These are phyloP conservation scores for Zaprionus africanus DNA, from an alignment of 1,140 invertebrate species.

Conservation along the genomic window DNA sequence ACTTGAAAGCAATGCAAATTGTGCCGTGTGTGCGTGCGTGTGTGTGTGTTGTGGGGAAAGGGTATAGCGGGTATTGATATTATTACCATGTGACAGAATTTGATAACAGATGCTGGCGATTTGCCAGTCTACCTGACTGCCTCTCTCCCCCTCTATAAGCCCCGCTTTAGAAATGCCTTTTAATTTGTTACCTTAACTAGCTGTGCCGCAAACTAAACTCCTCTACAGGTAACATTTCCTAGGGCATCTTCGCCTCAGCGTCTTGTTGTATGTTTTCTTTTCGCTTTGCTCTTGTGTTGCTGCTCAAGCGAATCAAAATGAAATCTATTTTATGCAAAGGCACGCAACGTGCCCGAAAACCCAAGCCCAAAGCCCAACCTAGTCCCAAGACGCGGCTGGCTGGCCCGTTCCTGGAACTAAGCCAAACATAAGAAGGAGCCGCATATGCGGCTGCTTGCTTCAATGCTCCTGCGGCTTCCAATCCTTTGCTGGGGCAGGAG, in stretches of 20 bases:
- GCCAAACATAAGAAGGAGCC: constrained; percentile 51
- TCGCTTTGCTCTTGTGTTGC: constrained; percentile 23
- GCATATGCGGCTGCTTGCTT: constrained; percentile 39
- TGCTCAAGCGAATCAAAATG: constrained; percentile 68
- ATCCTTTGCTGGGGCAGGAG: constrained; percentile 25
- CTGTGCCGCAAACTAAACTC: not conserved
- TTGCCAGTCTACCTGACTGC: not conserved
- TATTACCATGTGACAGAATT: not conserved
- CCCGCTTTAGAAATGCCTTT: not conserved
- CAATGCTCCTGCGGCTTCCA: constrained; percentile 40
- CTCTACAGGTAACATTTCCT: not conserved
- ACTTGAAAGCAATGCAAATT: constrained; percentile 44
- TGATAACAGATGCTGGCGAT: not conserved
- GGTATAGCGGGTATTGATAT: not conserved
- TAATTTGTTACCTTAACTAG: not conserved
- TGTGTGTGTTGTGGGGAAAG: not conserved
- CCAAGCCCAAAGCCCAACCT: constrained; percentile 7
- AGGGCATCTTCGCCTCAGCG: constrained; percentile 22
- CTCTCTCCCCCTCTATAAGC: not conserved
- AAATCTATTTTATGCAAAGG: constrained; percentile 79
- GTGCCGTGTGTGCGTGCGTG: not conserved
- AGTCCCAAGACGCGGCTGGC: not conserved
- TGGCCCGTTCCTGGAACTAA: constrained; percentile 35
- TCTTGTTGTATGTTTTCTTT: constrained; percentile 19
- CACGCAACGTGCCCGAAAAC: constrained; percentile 50